Evolutionary conservation across 2,113 vertebrate species (phyloP).

Genomic region (Emberiza fucata): DNA sequence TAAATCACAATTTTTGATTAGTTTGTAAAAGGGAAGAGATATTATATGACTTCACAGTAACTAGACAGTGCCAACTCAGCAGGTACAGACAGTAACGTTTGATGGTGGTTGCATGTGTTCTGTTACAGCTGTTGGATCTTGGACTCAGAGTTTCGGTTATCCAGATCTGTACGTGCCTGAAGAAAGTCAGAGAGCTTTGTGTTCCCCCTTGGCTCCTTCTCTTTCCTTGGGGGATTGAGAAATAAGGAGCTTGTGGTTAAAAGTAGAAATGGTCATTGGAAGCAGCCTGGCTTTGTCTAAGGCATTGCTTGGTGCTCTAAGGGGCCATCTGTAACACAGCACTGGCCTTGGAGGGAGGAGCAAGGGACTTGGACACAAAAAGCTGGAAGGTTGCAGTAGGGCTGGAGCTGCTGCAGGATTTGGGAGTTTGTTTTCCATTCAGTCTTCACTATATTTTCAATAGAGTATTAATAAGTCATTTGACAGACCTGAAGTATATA

Average conservation of each 20-base stretch:
- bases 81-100: background rate
- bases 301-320: background rate
- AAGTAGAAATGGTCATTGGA: fast-evolving
- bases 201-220: background rate
- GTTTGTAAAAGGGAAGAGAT: background rate
- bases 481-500: background rate
- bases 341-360: background rate
- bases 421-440: background rate
- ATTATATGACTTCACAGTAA: background rate
- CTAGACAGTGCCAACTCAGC: background rate
- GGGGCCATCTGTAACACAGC: background rate
- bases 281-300: background rate
- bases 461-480: background rate
- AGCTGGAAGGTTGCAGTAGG: background rate
- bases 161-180: background rate
- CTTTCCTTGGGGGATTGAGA: background rate
- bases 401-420: background rate
- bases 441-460: background rate
- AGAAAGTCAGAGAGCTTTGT: background rate
- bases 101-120: background rate
- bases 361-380: fast-evolving
- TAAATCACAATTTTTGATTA: background rate
- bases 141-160: fast-evolving
- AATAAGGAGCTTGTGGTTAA: background rate
- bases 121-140: background rate